A percentile compares a stretch with the other conserved stretches of the same genome.
phyloP scores from a whole-genome alignment of 2,797 vertebrate species.

The Odontamblyopus lacepedii region DNA sequence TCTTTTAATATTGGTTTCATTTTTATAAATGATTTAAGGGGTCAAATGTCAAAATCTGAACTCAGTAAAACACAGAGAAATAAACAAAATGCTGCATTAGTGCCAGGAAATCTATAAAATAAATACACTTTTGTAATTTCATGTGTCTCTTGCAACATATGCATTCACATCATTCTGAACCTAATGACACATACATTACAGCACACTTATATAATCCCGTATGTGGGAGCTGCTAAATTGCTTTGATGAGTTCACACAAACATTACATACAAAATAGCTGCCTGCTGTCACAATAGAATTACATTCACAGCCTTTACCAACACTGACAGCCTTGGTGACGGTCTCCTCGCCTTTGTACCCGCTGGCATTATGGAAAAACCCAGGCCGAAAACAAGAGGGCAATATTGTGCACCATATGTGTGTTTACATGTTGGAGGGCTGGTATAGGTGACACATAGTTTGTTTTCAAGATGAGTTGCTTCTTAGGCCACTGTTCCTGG shows the following conservation, averaged over 20 bases:
- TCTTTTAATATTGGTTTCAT: too few relatives aligned
- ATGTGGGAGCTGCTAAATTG: slow-evolving; percentile 5
- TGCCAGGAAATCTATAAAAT: not conserved
- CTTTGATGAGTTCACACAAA: slow-evolving; percentile 9
- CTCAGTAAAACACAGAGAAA: too few relatives aligned
- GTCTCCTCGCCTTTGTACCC: slow-evolving; percentile 21
- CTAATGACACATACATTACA: slow-evolving; percentile 1
- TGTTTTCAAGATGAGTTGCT: slow-evolving; percentile 31
- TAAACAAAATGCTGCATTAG: not conserved
- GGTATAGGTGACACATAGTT: slow-evolving; percentile 25
- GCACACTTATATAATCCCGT: not conserved
- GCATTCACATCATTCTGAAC: not conserved
- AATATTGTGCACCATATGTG: slow-evolving; percentile 1
- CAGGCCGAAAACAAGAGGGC: slow-evolving; percentile 22
- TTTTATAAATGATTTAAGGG: too few relatives aligned
- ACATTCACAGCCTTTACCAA: slow-evolving; percentile 12
- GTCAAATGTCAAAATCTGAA: not conserved
- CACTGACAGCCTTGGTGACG: slow-evolving; percentile 28
- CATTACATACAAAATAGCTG: slow-evolving; percentile 14
- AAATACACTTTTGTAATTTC: not conserved
- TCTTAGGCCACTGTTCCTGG: slow-evolving; percentile 10
- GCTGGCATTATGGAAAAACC: slow-evolving; percentile 31
- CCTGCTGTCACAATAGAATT: slow-evolving; percentile 12
- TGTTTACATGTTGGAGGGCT: not conserved
- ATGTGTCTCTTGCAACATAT: not conserved